Evolutionary conservation across 2,888 invertebrate species (phyloP).

Genomic region (Epirrhoe tristata): DNA sequence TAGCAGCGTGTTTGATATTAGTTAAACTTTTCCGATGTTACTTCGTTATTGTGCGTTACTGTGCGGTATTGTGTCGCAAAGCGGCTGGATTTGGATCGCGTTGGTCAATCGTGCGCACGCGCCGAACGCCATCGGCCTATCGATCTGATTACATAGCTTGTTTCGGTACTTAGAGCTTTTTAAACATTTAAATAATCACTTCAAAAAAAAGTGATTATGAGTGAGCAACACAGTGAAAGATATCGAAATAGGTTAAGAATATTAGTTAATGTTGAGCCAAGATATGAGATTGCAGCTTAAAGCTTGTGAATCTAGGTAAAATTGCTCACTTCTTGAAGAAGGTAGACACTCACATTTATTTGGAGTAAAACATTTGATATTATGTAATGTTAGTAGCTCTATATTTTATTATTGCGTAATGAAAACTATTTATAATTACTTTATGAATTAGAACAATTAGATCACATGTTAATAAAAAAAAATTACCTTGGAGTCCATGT

Average conservation of each 20-base stretch:
- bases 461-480: conserved; percentile 4
- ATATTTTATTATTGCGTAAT: not conserved
- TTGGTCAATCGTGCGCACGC: conserved; percentile 63
- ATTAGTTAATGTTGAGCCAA: too few species aligned
- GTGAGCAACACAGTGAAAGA: too few species aligned
- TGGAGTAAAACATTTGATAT: too few species aligned
- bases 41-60: not conserved
- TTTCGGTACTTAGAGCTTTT: conserved; percentile 19
- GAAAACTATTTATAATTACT: too few species aligned
- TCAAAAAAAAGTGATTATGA: too few species aligned
- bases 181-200: conserved; percentile 20
- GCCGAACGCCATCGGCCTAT: conserved; percentile 32
- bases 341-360: too few species aligned
- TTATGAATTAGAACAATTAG: not conserved
- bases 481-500: conserved; percentile 81
- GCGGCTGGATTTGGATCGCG: conserved; percentile 61
- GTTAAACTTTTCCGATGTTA: not conserved
- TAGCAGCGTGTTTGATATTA: too few species aligned
- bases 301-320: too few species aligned
- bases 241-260: too few species aligned
- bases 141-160: conserved; percentile 20
- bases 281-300: too few species aligned
- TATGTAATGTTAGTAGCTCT: too few species aligned
- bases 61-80: conserved; percentile 60
- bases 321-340: too few species aligned